Conservation (phyloP, 2,888 invertebrate genomes). For the Willowsia nigromaculata region DNA sequence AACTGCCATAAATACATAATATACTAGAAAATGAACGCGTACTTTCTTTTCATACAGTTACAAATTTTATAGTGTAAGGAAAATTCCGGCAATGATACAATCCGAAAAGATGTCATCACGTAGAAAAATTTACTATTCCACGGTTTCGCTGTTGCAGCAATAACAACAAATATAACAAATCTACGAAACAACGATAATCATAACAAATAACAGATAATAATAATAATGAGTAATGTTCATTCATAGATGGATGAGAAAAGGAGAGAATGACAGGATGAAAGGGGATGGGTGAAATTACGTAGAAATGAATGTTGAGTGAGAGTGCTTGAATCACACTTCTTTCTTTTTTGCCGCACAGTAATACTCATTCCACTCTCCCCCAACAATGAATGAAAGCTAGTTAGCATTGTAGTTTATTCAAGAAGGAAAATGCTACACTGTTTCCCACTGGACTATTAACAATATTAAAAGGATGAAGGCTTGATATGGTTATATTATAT, state of each 20-base stretch:
- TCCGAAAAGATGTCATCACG: conserved; percentile 2
- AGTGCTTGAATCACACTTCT: conserved; percentile 26
- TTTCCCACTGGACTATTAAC: neutral
- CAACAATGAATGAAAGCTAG: neutral
- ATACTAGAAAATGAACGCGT: conserved; percentile 26
- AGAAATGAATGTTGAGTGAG: conserved; percentile 26
- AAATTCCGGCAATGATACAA: neutral
- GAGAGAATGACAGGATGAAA: conserved; percentile 46
- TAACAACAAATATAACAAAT: conserved; percentile 23
- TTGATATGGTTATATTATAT: neutral
- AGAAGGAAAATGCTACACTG: neutral
- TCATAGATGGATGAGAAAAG: conserved; percentile 53
- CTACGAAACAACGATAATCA: conserved; percentile 3
- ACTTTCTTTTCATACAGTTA: conserved; percentile 31
- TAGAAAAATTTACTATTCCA: neutral
- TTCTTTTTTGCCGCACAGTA: neutral
- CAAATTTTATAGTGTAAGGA: conserved; percentile 5
- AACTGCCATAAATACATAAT: conserved; percentile 20
- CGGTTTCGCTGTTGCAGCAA: neutral
- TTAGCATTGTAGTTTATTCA: conserved; percentile 23
- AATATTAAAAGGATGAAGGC: neutral
- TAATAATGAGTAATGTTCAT: conserved; percentile 51
- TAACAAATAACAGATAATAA: conserved; percentile 45
- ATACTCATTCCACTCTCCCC: neutral
- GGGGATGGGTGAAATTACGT: conserved; percentile 46